A percentile compares a stretch with the other conserved stretches of the same genome.
Conservation (phyloP, 2,113 vertebrate species). For the Oreocharis arfaki region DNA sequence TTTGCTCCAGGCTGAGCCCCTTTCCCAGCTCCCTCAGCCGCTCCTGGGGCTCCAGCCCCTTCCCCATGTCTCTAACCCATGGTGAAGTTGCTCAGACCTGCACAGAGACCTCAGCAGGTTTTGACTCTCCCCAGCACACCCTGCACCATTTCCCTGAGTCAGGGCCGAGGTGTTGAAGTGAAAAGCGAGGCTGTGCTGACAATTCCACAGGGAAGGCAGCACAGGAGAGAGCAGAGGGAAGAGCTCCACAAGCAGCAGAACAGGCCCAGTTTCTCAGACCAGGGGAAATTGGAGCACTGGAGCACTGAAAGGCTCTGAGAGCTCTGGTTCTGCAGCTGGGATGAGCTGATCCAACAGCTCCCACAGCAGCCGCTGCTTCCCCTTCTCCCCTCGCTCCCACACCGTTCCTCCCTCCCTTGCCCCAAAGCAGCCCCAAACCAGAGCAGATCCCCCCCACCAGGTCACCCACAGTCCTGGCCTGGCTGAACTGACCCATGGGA, state of each 20-base stretch:
- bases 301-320: not conserved
- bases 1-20: not conserved
- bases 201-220: not conserved
- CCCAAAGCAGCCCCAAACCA: not conserved
- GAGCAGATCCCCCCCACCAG: not conserved
- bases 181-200: not conserved
- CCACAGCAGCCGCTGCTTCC: not conserved
- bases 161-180: not conserved
- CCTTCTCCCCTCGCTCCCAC: not conserved
- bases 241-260: not conserved
- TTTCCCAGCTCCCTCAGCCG: not conserved
- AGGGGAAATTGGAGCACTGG: not conserved
- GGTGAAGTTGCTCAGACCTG: not conserved
- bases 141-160: not conserved
- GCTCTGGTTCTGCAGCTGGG: not conserved
- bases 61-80: not conserved
- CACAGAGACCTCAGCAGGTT: not conserved
- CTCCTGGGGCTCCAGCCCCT: not conserved
- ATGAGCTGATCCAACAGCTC: not conserved
- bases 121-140: not conserved
- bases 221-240: not conserved
- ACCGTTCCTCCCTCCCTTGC: not conserved
- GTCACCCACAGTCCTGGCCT: not conserved
- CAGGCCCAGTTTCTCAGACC: too few species aligned
- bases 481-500: not conserved